Evolutionary conservation across 2,797 vertebrate genomes (phyloP).

Genomic region (Ambastaia sidthimunki): DNA sequence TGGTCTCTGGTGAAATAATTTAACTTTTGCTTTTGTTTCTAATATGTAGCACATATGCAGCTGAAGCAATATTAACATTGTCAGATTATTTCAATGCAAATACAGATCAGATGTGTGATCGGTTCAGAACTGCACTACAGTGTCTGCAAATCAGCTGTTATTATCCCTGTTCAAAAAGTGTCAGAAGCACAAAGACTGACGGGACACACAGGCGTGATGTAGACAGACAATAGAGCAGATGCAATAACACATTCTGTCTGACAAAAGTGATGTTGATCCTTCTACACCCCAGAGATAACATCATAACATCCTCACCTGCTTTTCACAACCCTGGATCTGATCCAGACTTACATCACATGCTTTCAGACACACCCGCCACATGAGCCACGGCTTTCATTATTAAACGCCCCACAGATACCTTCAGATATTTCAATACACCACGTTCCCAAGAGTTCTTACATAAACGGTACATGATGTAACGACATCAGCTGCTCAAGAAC

Average conservation of each 20-base stretch:
- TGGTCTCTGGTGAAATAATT: no score
- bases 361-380: neutral
- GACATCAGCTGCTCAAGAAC: neutral
- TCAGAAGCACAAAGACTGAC: no score
- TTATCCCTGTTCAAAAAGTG: neutral
- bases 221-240: neutral
- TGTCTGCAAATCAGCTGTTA: neutral
- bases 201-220: neutral
- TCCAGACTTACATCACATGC: conserved; percentile 2
- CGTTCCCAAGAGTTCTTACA: conserved; percentile 2
- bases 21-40: no score
- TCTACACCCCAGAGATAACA: neutral
- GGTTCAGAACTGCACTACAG: no score
- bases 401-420: conserved; percentile 15
- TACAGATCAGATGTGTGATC: no score
- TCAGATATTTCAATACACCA: neutral
- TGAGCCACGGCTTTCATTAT: conserved; percentile 14
- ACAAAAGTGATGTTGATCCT: neutral
- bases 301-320: neutral
- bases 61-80: no score
- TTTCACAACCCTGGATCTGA: neutral
- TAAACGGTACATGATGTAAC: conserved; percentile 1
- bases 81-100: no score
- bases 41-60: no score
- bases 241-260: neutral